Evolutionary conservation across 2,113 vertebrate species (phyloP).

Genomic region (Cyanoderma ruficeps): DNA sequence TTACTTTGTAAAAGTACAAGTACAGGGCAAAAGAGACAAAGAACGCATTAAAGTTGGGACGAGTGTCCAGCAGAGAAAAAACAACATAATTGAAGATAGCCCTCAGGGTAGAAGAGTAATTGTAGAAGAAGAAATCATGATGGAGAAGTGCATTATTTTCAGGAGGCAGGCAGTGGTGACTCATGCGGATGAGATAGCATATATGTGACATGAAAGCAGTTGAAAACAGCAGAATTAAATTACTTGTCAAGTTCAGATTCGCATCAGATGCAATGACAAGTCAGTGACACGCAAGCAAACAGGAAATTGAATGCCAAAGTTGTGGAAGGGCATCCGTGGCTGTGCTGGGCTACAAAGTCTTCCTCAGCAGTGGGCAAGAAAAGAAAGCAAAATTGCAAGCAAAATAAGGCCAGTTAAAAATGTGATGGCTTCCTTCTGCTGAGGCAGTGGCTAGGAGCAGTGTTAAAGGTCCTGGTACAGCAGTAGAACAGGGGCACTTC

Average conservation of each 20-base stretch:
- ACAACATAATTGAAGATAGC: neutral
- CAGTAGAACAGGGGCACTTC: neutral
- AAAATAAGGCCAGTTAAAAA: neutral
- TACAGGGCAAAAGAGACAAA: neutral
- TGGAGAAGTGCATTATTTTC: neutral
- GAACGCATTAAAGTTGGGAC: neutral
- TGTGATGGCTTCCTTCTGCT: neutral
- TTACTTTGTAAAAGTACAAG: neutral
- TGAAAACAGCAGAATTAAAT: slow-evolving; percentile 6
- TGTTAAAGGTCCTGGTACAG: neutral
- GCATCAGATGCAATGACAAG: neutral
- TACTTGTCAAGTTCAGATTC: neutral
- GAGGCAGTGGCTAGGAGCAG: neutral
- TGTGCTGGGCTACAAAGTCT: neutral
- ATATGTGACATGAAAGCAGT: slow-evolving; percentile 32
- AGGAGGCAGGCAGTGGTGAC: neutral
- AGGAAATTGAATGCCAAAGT: neutral
- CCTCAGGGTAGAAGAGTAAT: neutral
- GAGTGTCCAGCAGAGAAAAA: neutral
- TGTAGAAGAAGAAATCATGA: neutral
- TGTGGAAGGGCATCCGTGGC: neutral
- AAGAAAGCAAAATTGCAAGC: neutral
- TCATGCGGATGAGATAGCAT: neutral
- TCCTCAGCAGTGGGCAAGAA: neutral
- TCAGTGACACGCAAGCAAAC: neutral